A percentile compares a stretch with the other conserved stretches of the same genome.
These are phyloP conservation scores for Caenorhabditis imperialis DNA, from an alignment of 2,888 invertebrate species.

Conservation along the genomic window DNA sequence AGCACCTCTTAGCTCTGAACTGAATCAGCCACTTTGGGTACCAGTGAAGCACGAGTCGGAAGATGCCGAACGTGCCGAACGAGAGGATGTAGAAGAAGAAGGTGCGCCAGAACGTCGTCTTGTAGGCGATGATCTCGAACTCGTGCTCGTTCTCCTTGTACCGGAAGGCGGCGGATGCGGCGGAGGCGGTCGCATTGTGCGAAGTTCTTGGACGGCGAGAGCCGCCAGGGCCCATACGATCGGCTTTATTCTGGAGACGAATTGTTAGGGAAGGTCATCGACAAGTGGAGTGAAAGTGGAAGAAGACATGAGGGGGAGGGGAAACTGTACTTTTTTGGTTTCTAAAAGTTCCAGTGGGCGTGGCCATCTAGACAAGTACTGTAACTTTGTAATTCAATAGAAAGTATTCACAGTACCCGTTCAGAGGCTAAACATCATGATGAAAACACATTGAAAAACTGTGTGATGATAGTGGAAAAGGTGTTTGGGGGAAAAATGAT, in stretches of 20 bases:
- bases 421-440: no score
- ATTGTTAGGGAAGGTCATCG: background rate
- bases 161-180: constrained; percentile 44
- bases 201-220: constrained; percentile 55
- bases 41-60: constrained; percentile 77
- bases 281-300: background rate
- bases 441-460: no score
- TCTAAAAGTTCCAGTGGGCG: no score
- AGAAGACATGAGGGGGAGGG: background rate
- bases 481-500: background rate
- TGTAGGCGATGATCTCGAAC: constrained; percentile 42
- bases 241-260: constrained; percentile 49
- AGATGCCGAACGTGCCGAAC: constrained; percentile 69
- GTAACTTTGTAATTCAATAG: no score
- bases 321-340: no score
- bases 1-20: constrained; percentile 62
- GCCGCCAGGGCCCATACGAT: constrained; percentile 60
- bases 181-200: constrained; percentile 45
- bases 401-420: no score
- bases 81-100: constrained; percentile 57
- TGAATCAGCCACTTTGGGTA: constrained; percentile 58
- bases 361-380: no score
- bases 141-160: constrained; percentile 22
- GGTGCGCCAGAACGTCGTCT: constrained; percentile 47
- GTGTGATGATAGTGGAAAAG: background rate